Conservation (phyloP, 2,113 vertebrate genomes). For the Alaudala cheleensis region DNA sequence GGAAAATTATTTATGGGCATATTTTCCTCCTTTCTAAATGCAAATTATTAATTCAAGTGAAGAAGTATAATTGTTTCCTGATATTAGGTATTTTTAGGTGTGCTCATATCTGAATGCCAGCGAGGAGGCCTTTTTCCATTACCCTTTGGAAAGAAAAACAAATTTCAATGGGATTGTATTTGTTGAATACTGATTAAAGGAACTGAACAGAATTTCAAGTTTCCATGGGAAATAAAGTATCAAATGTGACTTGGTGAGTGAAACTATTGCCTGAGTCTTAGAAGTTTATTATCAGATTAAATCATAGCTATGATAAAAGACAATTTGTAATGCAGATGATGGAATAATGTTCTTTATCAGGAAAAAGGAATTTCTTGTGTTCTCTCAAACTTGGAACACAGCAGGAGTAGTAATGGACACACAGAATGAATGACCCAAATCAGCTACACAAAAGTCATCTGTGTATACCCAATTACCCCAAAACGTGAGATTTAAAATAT, state of each 20-base stretch:
- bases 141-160: constrained; percentile 33
- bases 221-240: background rate
- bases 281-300: background rate
- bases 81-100: constrained; percentile 41
- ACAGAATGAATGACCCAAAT: background rate
- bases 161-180: constrained; percentile 31
- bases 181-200: constrained; percentile 44
- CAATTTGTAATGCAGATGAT: background rate
- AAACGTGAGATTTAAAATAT: background rate
- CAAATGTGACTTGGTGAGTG: background rate
- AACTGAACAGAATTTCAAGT: constrained; percentile 14
- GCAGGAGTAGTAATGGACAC: background rate
- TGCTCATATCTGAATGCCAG: constrained; percentile 9
- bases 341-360: background rate
- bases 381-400: background rate
- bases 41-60: constrained; percentile 43
- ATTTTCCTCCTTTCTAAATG: constrained; percentile 38
- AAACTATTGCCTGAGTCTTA: background rate
- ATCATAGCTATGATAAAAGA: background rate
- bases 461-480: background rate
- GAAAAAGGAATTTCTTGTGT: background rate
- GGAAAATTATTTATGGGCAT: background rate
- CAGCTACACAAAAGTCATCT: background rate
- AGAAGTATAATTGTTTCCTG: constrained; percentile 52
- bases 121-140: constrained; percentile 8